Percentiles rank a stretch among this genome's conserved stretches.
Conservation (phyloP, 2,888 invertebrate genomes). For the Liopterus haemorrhoidalis region DNA sequence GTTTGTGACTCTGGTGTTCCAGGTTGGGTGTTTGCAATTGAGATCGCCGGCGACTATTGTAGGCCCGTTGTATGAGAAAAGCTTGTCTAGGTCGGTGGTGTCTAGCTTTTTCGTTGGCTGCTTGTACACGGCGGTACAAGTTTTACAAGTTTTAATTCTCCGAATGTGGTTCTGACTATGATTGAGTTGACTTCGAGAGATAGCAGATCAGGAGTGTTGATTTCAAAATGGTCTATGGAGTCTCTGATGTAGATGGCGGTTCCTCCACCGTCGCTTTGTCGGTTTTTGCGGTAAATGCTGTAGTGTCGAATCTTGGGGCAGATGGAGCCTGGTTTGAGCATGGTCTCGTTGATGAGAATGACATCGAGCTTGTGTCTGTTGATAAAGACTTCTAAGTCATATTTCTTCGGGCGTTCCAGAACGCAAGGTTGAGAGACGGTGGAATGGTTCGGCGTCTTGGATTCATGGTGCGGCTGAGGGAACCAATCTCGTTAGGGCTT, state of each 20-base stretch:
- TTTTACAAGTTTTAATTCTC: not conserved
- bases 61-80: not conserved
- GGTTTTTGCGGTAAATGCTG: not conserved
- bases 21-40: conserved; percentile 6
- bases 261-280: not conserved
- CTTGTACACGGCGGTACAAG: not conserved
- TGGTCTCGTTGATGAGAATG: not conserved
- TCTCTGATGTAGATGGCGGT: not conserved
- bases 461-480: too few species aligned
- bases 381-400: too few species aligned
- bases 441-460: too few species aligned
- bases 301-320: not conserved
- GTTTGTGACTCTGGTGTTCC: conserved; percentile 1
- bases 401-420: too few species aligned
- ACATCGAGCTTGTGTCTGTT: not conserved
- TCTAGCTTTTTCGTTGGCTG: not conserved
- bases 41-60: not conserved
- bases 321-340: not conserved
- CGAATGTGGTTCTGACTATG: not conserved
- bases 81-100: not conserved
- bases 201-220: not conserved
- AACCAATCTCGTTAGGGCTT: too few species aligned
- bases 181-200: too few species aligned
- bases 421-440: too few species aligned
- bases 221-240: not conserved